Percentiles rank a stretch among this genome's conserved stretches.
Evolutionary conservation across 2,113 vertebrate species (phyloP).

Genomic region (Crotalus horridus): DNA sequence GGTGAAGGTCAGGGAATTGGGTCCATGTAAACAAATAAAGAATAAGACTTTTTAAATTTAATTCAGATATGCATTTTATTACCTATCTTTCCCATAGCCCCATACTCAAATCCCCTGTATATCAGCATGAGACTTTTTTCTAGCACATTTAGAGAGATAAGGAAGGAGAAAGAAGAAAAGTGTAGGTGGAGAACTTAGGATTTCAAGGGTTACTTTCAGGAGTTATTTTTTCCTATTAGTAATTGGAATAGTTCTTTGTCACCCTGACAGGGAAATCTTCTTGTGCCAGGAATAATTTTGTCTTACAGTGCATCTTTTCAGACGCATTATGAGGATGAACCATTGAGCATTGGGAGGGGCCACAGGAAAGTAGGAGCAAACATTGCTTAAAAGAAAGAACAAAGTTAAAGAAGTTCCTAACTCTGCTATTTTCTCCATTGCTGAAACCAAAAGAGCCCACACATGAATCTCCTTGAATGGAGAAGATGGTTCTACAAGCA

Average conservation of each 20-base stretch:
- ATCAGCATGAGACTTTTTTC: not conserved
- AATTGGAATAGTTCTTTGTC: not conserved
- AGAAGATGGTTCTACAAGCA: not conserved
- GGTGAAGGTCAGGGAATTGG: not conserved
- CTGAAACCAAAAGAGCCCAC: not conserved
- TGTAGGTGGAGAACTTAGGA: not conserved
- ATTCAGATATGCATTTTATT: not conserved
- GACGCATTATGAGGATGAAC: not conserved
- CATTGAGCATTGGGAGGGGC: not conserved
- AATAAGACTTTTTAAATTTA: not conserved
- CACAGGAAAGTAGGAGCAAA: not conserved
- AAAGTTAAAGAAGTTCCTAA: not conserved
- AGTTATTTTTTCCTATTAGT: not conserved
- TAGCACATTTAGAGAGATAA: not conserved
- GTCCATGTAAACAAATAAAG: not conserved
- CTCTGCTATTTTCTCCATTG: not conserved
- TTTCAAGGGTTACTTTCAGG: not conserved
- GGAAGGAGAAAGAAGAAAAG: not conserved
- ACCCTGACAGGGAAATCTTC: not conserved
- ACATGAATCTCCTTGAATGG: not conserved
- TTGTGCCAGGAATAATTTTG: not conserved
- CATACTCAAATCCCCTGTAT: not conserved
- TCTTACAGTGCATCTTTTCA: not conserved
- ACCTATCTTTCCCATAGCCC: not conserved
- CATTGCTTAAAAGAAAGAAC: not conserved